phyloP scores from a whole-genome alignment of 2,113 vertebrate genomes.

The Halcyon malimbica region DNA sequence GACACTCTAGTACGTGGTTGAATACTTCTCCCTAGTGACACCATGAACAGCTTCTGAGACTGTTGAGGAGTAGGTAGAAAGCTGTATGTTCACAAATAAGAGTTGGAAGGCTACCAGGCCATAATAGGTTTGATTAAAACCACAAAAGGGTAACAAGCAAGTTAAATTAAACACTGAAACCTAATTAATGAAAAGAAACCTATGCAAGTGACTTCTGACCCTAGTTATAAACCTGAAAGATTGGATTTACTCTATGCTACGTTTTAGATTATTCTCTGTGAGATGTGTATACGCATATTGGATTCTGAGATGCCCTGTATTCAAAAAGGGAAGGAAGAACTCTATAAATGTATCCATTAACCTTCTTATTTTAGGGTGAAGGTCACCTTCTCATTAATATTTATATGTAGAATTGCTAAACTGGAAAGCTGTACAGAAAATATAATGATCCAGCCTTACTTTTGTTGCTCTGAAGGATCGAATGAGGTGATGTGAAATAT shows the following conservation, averaged over 20 bases:
- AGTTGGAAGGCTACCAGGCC: neutral
- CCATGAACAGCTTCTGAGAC: neutral
- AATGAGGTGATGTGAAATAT: neutral
- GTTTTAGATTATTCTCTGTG: conserved; percentile 27
- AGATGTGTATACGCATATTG: conserved; percentile 11
- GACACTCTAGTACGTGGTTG: neutral
- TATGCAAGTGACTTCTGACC: conserved; percentile 49
- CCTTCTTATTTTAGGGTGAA: conserved; percentile 72
- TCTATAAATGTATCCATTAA: conserved; percentile 68
- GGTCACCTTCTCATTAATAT: conserved; percentile 73
- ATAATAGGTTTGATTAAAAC: conserved; percentile 4
- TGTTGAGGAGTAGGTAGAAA: neutral
- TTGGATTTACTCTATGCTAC: conserved; percentile 26
- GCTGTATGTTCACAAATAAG: neutral
- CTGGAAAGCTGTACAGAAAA: conserved; percentile 18
- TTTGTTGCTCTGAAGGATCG: conserved; percentile 1
- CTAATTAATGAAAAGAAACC: conserved; percentile 40
- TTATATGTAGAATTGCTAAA: conserved; percentile 62
- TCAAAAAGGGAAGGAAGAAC: conserved; percentile 45
- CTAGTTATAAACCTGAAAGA: conserved; percentile 31
- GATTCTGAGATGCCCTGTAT: conserved; percentile 41
- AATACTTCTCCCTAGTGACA: neutral
- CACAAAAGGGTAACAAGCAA: conserved; percentile 13
- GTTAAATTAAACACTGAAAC: conserved; percentile 63
- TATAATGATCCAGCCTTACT: conserved; percentile 18